Evolutionary conservation across 2,888 invertebrate species (phyloP).

Genomic region (Amitus sp.): DNA sequence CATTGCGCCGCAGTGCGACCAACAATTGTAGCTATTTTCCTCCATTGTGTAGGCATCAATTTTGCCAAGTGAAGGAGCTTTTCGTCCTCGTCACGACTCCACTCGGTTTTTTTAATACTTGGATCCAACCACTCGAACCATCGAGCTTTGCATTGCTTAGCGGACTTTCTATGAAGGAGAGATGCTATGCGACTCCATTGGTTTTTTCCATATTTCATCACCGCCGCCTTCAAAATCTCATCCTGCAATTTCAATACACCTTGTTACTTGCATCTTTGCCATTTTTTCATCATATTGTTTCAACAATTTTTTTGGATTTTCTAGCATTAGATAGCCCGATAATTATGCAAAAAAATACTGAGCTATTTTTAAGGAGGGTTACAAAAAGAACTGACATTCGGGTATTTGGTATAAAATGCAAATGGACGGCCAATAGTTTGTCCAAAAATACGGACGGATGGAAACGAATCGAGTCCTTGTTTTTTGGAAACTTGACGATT

Average conservation of each 20-base stretch:
- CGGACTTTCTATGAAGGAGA: conserved; percentile 95
- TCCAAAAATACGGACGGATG: no score
- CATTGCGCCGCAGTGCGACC: conserved; percentile 99
- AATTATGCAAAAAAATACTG: no score
- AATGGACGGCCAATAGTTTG: no score
- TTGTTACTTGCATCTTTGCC: no score
- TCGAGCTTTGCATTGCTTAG: conserved; percentile 99
- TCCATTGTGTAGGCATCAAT: conserved; percentile 99
- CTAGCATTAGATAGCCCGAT: no score
- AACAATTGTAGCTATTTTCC: conserved; percentile 99
- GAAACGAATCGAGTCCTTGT: not conserved
- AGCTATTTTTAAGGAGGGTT: no score
- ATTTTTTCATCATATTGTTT: no score
- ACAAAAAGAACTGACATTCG: no score
- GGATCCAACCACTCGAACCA: conserved; percentile 99
- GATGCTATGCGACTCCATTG: conserved; percentile 99
- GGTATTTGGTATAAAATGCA: no score
- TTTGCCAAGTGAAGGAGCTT: conserved; percentile 97
- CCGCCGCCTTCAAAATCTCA: conserved; percentile 99
- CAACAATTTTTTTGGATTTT: no score
- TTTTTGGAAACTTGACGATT: not conserved
- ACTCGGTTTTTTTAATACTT: conserved; percentile 99
- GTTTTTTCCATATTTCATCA: conserved; percentile 99
- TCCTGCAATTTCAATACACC: conserved; percentile 74
- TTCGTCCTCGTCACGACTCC: conserved; percentile 99